Percentiles rank a stretch among this genome's conserved stretches.
phyloP scores from a whole-genome alignment of 2,888 invertebrate genomes.

The Rhagium mordax region DNA sequence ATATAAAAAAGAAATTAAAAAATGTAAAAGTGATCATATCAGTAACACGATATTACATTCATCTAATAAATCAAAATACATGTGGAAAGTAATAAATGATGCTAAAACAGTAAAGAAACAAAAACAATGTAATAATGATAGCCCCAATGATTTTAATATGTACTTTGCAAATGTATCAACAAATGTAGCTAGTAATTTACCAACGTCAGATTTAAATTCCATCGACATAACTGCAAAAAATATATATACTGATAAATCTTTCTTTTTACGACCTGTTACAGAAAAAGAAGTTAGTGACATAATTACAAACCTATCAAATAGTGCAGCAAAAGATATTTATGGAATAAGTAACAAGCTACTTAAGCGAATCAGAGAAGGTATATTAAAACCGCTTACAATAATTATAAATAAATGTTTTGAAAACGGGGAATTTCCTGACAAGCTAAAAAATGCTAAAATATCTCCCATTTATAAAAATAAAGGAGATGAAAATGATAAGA shows the following conservation, averaged over 20 bases:
- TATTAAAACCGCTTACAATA: not conserved
- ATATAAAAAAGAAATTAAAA: too few relatives aligned
- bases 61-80: not conserved
- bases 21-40: too few relatives aligned
- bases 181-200: not conserved
- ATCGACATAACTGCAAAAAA: not conserved
- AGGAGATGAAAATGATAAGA: not conserved
- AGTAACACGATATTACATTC: too few relatives aligned
- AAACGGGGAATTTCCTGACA: too few relatives aligned
- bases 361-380: not conserved
- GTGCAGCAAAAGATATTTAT: not conserved
- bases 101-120: not conserved
- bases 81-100: not conserved
- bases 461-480: not conserved
- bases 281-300: not conserved
- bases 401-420: not conserved
- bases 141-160: not conserved
- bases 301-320: not conserved
- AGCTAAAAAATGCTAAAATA: not conserved
- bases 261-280: not conserved
- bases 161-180: not conserved
- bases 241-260: too few relatives aligned
- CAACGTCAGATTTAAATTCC: not conserved
- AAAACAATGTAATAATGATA: not conserved
- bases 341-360: not conserved